Percentiles rank a stretch among this genome's conserved stretches.
phyloP scores from a whole-genome alignment of 2,888 invertebrate species.

The Pollenia labialis region DNA sequence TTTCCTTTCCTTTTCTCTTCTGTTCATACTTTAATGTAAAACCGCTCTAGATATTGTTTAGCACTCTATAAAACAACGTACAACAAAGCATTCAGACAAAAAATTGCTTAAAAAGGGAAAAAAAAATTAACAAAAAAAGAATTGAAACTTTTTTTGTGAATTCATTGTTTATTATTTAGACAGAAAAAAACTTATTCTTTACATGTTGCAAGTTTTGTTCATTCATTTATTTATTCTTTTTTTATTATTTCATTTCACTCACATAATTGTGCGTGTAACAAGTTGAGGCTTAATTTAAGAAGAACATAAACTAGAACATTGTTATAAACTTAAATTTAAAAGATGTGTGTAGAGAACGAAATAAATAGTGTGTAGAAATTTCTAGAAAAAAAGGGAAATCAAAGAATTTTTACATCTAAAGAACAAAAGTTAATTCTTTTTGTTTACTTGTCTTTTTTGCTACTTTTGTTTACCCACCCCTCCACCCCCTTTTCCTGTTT shows the following conservation, averaged over 20 bases:
- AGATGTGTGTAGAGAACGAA: neutral
- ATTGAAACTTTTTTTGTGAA: constrained; percentile 11
- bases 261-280: constrained; percentile 70
- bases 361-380: neutral
- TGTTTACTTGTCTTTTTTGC: neutral
- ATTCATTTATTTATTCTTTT: neutral
- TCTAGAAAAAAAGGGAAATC: neutral
- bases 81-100: constrained; percentile 1
- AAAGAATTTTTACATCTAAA: neutral
- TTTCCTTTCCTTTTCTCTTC: neutral
- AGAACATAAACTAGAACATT: neutral
- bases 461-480: neutral
- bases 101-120: constrained; percentile 31
- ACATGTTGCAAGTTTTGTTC: neutral
- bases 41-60: constrained; percentile 29
- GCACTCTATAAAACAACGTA: neutral
- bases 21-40: neutral
- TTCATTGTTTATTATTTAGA: constrained; percentile 10
- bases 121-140: neutral
- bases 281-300: constrained; percentile 39
- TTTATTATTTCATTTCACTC: neutral
- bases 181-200: neutral
- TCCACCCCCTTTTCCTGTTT: neutral
- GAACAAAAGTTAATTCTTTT: constrained; percentile 58
- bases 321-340: neutral